Evolutionary conservation across 2,113 vertebrate species (phyloP), one percentile per base, ranked within the genome.

Genomic region (Tautogolabrus adspersus): DNA sequence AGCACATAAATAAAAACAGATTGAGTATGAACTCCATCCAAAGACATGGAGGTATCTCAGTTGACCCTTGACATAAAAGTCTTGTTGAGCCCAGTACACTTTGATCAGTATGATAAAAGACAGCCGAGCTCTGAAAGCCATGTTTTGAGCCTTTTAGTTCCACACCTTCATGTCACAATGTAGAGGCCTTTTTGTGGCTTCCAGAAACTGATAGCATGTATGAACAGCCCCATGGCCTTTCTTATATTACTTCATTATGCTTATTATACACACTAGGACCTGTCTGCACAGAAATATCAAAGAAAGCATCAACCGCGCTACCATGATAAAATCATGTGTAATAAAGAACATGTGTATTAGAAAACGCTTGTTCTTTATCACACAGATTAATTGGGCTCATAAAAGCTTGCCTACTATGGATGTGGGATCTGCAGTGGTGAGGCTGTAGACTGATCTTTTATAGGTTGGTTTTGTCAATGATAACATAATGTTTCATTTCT

Each of bases 401-500:
- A 61, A 65, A 71, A 19, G 42, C 47, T 49, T 4, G 21, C 38
- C 8, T 8, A 37, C 26, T 57, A 8, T 63, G 15, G 26, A 58
- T 58, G 8, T 44, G 46, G 46, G 15, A 57, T 23, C 8, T 23
- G 10, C 18, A 61, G 19, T 44, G n/a, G 15, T 12, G 42, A 72
- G 42, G 56, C 44, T 37, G 22, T 18, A 6, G 10, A 76, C 46
- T 49, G 18, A 47, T 60, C 51, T 62, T 68, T 44, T 82, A 49
- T 71, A 61, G 38, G 34, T 72, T 66, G 38, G 56, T 40, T 76
- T 58, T 52, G 40, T 72, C 62, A 52, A 8, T 72, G 23, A 72
- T 66, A 56, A 38, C 18, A 21, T 62, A 38, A 73, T 61, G 0
- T 30, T 42, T 30, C 6, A 80, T 30, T 62, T 62, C 38, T 4